Percentiles rank a stretch among this genome's conserved stretches.
These are phyloP conservation scores for Melopsittacus undulatus DNA, from an alignment of 2,797 vertebrate species.

Conservation along the genomic window DNA sequence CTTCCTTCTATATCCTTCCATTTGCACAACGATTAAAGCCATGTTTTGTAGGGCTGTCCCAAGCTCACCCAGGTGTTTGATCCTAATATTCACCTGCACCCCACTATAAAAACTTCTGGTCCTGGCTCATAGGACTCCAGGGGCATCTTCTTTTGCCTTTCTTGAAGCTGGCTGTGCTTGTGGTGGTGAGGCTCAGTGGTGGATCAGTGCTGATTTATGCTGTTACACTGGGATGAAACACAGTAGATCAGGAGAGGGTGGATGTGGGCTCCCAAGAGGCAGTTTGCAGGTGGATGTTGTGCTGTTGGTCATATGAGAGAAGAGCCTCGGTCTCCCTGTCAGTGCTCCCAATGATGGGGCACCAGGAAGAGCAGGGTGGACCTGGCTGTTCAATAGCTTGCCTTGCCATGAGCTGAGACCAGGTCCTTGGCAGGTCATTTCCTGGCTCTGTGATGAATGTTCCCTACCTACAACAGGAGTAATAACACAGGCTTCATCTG, in stretches of 20 bases:
- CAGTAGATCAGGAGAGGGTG: background rate
- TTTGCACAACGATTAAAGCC: background rate
- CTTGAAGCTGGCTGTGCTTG: background rate
- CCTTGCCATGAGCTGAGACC: background rate
- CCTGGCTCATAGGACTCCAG: accelerated
- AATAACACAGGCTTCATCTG: background rate
- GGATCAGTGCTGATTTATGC: background rate
- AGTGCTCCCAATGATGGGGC: background rate
- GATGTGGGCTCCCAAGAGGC: background rate
- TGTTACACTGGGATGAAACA: background rate
- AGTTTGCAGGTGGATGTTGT: background rate
- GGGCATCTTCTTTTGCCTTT: background rate
- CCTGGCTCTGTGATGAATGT: constrained; percentile 13
- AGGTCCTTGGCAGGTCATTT: background rate
- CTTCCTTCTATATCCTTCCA: background rate
- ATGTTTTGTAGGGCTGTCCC: background rate
- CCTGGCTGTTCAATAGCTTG: background rate
- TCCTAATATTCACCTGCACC: background rate
- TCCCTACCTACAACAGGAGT: background rate
- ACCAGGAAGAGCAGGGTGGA: background rate
- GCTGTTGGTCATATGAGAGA: background rate
- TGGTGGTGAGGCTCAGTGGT: background rate
- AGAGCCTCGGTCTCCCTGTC: background rate
- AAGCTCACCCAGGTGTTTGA: background rate
- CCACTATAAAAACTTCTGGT: background rate